A percentile compares a stretch with the other conserved stretches of the same genome.
Conservation (phyloP, 2,113 vertebrate genomes). For the Plotosus lineatus region DNA sequence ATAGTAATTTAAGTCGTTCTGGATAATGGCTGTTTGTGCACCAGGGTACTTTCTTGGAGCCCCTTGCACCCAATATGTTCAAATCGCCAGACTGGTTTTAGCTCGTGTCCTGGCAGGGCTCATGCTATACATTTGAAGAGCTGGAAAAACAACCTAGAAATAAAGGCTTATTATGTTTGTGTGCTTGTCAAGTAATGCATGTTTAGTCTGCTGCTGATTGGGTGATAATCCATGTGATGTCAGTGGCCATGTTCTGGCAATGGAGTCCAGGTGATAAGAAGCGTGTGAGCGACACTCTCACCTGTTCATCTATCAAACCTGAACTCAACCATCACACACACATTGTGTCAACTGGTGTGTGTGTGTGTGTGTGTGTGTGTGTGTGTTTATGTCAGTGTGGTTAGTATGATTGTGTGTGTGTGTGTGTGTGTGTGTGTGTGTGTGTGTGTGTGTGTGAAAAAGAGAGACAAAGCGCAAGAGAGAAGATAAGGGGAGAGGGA, state of each 20-base stretch:
- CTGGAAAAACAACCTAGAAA: too few species aligned
- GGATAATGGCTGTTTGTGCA: too few species aligned
- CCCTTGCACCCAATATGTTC: too few species aligned
- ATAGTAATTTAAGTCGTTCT: too few species aligned
- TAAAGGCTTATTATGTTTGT: too few species aligned
- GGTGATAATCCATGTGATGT: background rate
- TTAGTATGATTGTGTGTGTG: slow-evolving; percentile 8
- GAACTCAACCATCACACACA: slow-evolving; percentile 60
- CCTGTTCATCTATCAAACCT: slow-evolving; percentile 66
- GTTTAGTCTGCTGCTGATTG: slow-evolving; percentile 21
- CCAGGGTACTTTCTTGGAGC: too few species aligned
- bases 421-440: slow-evolving; percentile 60
- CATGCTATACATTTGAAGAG: too few species aligned
- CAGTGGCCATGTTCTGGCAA: slow-evolving; percentile 16
- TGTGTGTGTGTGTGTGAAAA: too few species aligned
- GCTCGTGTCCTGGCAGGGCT: too few species aligned
- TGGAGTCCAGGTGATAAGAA: slow-evolving; percentile 40
- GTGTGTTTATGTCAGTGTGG: slow-evolving; percentile 31
- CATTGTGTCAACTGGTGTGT: slow-evolving; percentile 63
- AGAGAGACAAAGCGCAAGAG: too few species aligned
- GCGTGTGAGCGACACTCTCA: slow-evolving; percentile 56
- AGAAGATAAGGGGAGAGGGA: too few species aligned
- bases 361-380: slow-evolving; percentile 44
- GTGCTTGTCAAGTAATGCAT: background rate
- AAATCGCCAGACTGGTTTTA: too few species aligned